Percentiles rank a stretch among this genome's conserved stretches.
Conservation (phyloP, 2,113 vertebrate species). For the Pygoscelis adeliae region DNA sequence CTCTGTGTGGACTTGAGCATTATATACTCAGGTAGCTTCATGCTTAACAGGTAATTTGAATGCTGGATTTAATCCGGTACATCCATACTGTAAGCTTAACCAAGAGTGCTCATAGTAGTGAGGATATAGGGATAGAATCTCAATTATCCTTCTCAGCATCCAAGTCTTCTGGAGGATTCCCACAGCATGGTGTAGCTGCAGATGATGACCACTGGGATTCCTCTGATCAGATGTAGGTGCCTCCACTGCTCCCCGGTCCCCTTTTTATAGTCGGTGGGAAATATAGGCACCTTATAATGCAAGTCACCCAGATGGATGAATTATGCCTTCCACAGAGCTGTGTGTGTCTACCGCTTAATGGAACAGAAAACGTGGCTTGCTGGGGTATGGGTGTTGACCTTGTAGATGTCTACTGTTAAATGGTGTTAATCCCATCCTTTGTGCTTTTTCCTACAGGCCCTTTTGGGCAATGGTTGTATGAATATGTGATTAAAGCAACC, state of each 20-base stretch:
- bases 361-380: neutral
- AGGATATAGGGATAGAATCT: neutral
- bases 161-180: neutral
- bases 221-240: neutral
- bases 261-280: neutral
- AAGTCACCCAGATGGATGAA: neutral
- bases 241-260: neutral
- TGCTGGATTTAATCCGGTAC: neutral
- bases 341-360: neutral
- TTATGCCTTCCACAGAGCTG: neutral
- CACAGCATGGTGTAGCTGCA: too few relatives aligned
- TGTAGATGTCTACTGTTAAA: neutral
- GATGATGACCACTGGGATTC: neutral
- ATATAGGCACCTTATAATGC: neutral
- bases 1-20: neutral
- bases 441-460: neutral
- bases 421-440: neutral
- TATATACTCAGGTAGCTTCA: neutral
- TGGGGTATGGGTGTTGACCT: neutral
- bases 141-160: neutral
- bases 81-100: neutral
- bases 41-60: neutral
- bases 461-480: neutral
- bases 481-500: neutral
- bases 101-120: neutral